Evolutionary conservation across 35 echinoderm and acorn worm genomes (phyloP), one percentile per base, ranked within the genome.

Genomic region (Eucidaris tribuloides): DNA sequence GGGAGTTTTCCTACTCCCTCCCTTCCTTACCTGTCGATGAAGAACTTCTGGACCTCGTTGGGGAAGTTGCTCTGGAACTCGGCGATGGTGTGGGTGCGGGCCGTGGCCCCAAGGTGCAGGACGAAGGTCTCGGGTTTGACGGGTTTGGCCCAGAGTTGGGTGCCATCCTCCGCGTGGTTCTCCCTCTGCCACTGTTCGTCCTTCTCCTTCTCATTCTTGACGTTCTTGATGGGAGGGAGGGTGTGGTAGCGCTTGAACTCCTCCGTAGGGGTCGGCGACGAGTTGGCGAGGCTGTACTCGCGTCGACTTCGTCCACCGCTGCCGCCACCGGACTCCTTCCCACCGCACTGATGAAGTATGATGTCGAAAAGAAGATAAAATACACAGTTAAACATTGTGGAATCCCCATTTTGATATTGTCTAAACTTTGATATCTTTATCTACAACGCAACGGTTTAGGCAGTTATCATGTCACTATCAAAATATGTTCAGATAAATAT

Each of bases 11-110:
- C n/a, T n/a, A n/a, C n/a, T n/a, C n/a, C n/a, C n/a, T n/a, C n/a
- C n/a, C n/a, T n/a, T n/a, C 82, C 81, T 58, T 68, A 98, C 95
- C 90, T 93, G 45, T 98, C 95, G 42, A 98, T 98, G 83, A 89
- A 98, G 57, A 68, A 98, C 40, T 84, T 81, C 37, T 84, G 82
- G 5, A 98, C 95, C 57, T 89, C 90, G 76, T 87, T 98, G 5
- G 95, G 95, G 68, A 98, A 98, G 60, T 98, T 93, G 64, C 86
- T 93, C 79, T 98, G 95, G 62, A 93, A 98, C 58, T 98, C 95
- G 27, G 95, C 91, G 52, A 98, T 93, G 42, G 91, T 88, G 46
- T 93, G 95, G 2, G 95, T 98, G 62, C 95, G 81, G 27, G 76
- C 95, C 5, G 95, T 93, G 1, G 87, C 65, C 35, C 95, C 95